These are phyloP conservation scores for Dysmachus trigonus DNA, from an alignment of 2,888 invertebrate genomes.

Conservation along the genomic window DNA sequence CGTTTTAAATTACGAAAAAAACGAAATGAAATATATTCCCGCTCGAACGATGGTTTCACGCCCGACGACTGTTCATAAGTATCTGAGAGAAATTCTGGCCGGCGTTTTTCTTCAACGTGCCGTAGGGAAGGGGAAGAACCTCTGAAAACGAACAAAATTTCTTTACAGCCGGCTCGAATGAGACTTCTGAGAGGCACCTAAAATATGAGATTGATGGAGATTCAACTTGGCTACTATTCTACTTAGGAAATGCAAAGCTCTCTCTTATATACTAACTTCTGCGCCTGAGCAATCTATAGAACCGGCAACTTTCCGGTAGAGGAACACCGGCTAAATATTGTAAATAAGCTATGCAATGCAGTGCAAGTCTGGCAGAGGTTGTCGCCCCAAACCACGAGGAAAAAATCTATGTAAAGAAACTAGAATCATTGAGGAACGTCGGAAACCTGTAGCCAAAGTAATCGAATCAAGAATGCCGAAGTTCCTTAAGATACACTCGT, in stretches of 20 bases:
- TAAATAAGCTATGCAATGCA: not conserved
- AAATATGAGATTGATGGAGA: not conserved
- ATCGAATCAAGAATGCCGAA: not conserved
- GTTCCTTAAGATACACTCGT: not conserved
- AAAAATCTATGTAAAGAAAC: not conserved
- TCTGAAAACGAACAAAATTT: not conserved
- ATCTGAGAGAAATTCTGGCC: slow-evolving; percentile 21
- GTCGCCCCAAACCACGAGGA: not conserved
- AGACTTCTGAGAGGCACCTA: not conserved
- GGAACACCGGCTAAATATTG: not conserved
- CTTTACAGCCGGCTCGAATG: not conserved
- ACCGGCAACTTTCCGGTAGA: not conserved
- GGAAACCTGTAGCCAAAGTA: not conserved
- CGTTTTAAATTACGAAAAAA: not conserved
- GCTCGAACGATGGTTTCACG: not conserved
- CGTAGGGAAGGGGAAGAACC: not conserved
- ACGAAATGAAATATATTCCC: not conserved
- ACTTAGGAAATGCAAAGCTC: not conserved
- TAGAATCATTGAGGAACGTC: not conserved
- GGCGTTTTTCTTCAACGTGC: not conserved
- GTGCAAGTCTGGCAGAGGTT: not conserved
- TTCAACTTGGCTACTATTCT: not conserved
- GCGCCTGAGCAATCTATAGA: not conserved
- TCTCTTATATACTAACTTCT: not conserved
- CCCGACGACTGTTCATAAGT: slow-evolving; percentile 8